phyloP scores from a whole-genome alignment of 2,797 vertebrate genomes.

The Epinephelus coioides region DNA sequence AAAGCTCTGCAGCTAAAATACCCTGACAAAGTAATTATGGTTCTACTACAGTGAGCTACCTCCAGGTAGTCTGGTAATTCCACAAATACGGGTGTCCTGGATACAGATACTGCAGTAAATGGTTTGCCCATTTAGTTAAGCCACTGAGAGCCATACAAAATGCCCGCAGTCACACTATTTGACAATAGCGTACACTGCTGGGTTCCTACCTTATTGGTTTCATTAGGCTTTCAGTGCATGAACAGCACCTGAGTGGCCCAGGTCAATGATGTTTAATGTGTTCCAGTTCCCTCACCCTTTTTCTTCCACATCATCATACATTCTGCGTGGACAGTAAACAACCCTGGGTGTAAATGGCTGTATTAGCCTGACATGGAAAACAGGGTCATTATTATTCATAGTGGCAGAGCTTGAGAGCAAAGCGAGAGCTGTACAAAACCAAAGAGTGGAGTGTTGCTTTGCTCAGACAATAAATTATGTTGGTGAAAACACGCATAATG shows the following conservation, averaged over 20 bases:
- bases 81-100: slow-evolving; percentile 45
- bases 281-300: slow-evolving; percentile 51
- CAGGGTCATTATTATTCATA: slow-evolving; percentile 68
- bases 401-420: slow-evolving; percentile 40
- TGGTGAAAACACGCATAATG: slow-evolving; percentile 34
- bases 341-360: slow-evolving; percentile 49
- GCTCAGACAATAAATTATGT: slow-evolving; percentile 21
- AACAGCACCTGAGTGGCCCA: slow-evolving; percentile 45
- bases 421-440: slow-evolving; percentile 31
- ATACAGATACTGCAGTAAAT: slow-evolving; percentile 40
- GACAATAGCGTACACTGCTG: slow-evolving; percentile 30
- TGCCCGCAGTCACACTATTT: slow-evolving; percentile 2
- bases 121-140: slow-evolving; percentile 33
- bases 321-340: slow-evolving; percentile 63
- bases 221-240: slow-evolving; percentile 57
- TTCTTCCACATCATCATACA: slow-evolving; percentile 40
- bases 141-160: slow-evolving; percentile 16
- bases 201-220: slow-evolving; percentile 45
- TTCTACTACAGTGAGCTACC: slow-evolving; percentile 37
- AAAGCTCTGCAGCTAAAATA: slow-evolving; percentile 50
- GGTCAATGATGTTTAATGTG: slow-evolving; percentile 69
- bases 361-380: slow-evolving; percentile 59
- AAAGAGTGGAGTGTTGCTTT: slow-evolving; percentile 25
- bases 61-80: slow-evolving; percentile 46
- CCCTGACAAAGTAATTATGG: slow-evolving; percentile 66